Base-by-base conservation (phyloP, 2,888 invertebrate species). In the Chalcosyrphus nemorum region DNA sequence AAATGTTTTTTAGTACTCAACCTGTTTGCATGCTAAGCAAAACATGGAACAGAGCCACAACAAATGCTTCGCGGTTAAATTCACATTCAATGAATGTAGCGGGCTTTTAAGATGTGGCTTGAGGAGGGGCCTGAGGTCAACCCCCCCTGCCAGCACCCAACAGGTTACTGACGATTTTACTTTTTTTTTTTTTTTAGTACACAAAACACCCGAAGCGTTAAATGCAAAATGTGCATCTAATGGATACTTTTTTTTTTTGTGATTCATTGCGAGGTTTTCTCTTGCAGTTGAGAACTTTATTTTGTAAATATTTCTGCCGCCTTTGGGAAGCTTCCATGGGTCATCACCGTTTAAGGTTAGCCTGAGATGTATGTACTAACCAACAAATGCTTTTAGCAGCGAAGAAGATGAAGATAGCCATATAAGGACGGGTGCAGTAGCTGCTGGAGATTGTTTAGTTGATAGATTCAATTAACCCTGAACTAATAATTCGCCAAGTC, bases 31-130 rank as follows among this genome's bases (percentile, higher is more conserved):
- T 56, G 61, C 56, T 9, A 63, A 81, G 41, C 71, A 76, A 43
- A 32, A 54, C 52, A n/a, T n/a, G n/a, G n/a, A n/a, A n/a, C n/a
- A n/a, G n/a, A 63, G 32, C 63, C 24, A 41, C 59, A 76, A 71
- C 61, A 70, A 71, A 66, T 52, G 43, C 50, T 82, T 77, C 71
- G 77, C 72, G 81, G 81, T 82, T 82, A 77, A 77, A 72, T 77
- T 77, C 54, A 72, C 72, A 72, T 72, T 77, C 66, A 82, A 61
- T 47, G 66, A 47, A 35, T 52, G 45, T 57, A n/a, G n/a, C 27
- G 17, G 50, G 50, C 41, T 24, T 2, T 56, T 43, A 35, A 38
- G 45, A 38, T 19, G 52, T 38, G 38, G 38, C n/a, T 24, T 38
- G 29, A 32, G n/a, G 61, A n/a, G 38, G 24, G 32, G 43, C 11